Percentiles rank a stretch among this genome's conserved stretches.
phyloP scores from a whole-genome alignment of 2,797 vertebrate species.

The Sebastiscus albofasciatus region DNA sequence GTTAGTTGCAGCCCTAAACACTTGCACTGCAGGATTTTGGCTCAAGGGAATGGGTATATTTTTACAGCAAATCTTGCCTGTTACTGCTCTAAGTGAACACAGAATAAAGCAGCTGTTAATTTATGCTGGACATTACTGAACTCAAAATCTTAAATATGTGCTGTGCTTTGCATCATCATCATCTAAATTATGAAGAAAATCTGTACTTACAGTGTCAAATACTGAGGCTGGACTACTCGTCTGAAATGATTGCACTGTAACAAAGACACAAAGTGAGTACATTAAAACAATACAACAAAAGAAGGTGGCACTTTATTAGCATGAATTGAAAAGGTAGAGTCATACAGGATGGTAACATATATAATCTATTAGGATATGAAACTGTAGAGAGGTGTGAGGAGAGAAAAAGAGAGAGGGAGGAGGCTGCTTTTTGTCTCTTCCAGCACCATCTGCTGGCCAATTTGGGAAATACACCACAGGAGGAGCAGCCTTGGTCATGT shows the following conservation, averaged over 20 bases:
- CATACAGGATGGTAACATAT: background rate
- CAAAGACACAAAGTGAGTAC: conserved; percentile 1
- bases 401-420: background rate
- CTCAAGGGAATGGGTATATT: background rate
- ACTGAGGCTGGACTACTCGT: background rate
- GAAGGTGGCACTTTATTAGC: accelerated
- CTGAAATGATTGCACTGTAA: conserved; percentile 28
- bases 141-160: background rate
- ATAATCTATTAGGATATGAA: background rate
- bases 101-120: background rate
- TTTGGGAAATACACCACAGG: background rate
- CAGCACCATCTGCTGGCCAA: conserved; percentile 54
- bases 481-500: accelerated
- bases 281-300: background rate
- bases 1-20: no score
- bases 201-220: conserved; percentile 51
- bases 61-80: background rate
- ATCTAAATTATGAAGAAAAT: background rate
- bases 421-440: background rate
- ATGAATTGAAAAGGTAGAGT: accelerated
- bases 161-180: background rate
- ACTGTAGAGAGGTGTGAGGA: background rate
- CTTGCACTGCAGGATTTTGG: no score
- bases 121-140: background rate
- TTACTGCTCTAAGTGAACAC: background rate